These are phyloP conservation scores for Micrastur ruficollis DNA, from an alignment of 2,797 vertebrate genomes.

Conservation along the genomic window DNA sequence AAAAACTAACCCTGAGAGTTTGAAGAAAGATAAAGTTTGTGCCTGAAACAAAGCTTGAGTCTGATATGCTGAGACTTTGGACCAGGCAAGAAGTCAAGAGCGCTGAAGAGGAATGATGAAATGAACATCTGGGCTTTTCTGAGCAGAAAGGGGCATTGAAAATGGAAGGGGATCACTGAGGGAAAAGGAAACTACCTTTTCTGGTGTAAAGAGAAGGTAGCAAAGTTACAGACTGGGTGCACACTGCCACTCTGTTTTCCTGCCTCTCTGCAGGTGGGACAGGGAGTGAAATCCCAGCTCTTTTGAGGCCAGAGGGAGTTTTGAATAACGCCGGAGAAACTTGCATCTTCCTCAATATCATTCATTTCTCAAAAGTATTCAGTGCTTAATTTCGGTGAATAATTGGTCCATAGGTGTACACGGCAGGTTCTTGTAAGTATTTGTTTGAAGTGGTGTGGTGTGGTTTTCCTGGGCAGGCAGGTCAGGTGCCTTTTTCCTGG, in stretches of 20 bases:
- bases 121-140: not conserved
- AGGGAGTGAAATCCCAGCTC: not conserved
- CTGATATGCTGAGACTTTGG: not conserved
- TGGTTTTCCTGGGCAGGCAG: slow-evolving; percentile 34
- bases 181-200: slow-evolving; percentile 24
- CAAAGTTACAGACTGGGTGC: not conserved
- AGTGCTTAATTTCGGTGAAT: not conserved
- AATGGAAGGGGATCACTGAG: not conserved
- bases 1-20: slow-evolving; percentile 1
- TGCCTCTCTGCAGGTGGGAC: not conserved
- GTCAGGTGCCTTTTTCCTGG: slow-evolving; percentile 53
- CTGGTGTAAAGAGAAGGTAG: not conserved
- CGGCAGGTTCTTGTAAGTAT: not conserved
- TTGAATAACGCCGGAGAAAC: not conserved
- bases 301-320: not conserved
- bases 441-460: slow-evolving; percentile 22
- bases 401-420: not conserved
- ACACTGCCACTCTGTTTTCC: not conserved
- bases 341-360: not conserved
- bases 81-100: not conserved
- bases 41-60: not conserved
- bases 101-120: not conserved
- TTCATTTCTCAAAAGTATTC: not conserved
- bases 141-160: not conserved
- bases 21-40: slow-evolving; percentile 20